Base-by-base conservation (phyloP, 1,140 invertebrate species). In the Achroia grisella region DNA sequence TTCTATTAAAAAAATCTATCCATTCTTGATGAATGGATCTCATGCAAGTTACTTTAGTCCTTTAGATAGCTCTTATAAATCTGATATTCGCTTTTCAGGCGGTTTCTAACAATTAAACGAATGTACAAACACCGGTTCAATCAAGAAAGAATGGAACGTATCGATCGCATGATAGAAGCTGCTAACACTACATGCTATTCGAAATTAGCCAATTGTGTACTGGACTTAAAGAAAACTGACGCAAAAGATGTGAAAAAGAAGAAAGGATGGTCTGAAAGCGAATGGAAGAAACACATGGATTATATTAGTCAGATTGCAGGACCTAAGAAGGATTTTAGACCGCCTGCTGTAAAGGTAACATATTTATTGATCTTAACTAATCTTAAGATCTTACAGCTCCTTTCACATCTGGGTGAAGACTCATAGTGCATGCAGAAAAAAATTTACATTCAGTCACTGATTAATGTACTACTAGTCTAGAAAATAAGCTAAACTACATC, bases 251-350 rank as follows among this genome's bases (percentile, higher is more conserved):
- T 71, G 2, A 81, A 78, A 43, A 81, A 79, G 58, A 82, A 78
- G 48, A 52, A 54, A 1, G 71, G 64, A 0, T 82, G 78, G 78
- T 61, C 65, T 0, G 78, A 82, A 43, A 76, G 60, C 27, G 81
- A 85, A 9, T 79, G 78, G 78, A 81, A 81, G 51, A 85, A 82
- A 41, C 81, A 81, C 40, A 78, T 82, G 81, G 81, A 81, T 35
- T 78, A 82, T 28, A 80, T 85, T 10, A 42, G 54, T 8, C 67
- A 70, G 15, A 72, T 85, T 1, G 68, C 81, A 9, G 57, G 48
- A 8, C 76, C 81, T 4, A 74, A 60, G 23, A 61, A 37, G 10
- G 59, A 69, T 15, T 79, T 72, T 10, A 52, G 29, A 31, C 63
- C 71, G 6, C 58, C 62, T 0, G 61, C 71, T 5, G 29, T 71